Base-by-base conservation (phyloP, 2,113 vertebrate species). In the Aldabrachelys gigantea region DNA sequence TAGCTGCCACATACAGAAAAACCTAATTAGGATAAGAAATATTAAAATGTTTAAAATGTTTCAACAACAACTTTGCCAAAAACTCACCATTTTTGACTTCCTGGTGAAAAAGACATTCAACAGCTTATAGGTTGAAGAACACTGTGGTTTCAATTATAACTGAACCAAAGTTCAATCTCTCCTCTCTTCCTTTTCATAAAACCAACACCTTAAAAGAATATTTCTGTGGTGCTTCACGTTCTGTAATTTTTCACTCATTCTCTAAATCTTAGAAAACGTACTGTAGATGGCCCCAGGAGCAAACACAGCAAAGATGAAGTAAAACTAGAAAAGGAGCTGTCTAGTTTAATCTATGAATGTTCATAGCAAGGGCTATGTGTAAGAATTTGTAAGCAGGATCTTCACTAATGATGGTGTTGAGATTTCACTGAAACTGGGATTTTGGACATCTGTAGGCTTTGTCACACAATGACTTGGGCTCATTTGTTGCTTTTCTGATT, bases 331-430 rank as follows among this genome's bases (percentile, higher is more conserved):
- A 95, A 97, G 96, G 93, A 98, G 91, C 96, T 96, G 97, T 97
- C 97, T 94, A 47, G 91, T 95, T 96, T 98, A 98, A 97, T 98
- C 96, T 97, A 97, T 97, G 97, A 97, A 96, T 80, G 94, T 97
- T 95, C 95, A 96, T 92, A 93, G 96, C 87, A 82, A 97, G 93
- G 94, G 87, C 86, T 96, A 90, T 79, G 80, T 88, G 91, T 78
- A 91, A 94, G 97, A 98, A 97, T 97, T 96, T 97, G 96, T 97
- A 98, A 98, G 94, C 97, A 97, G 95, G 94, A 90, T 91, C 93
- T 96, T 95, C 94, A 93, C 95, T 91, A 96, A 93, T 83, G 90
- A 96, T 92, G 94, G 95, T 84, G 94, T 85, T 84, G 54, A 89
- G 82, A 86, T 69, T 96, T 97, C 97, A 95, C 53, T 94, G 96